Base-by-base conservation (phyloP, 2,113 vertebrate species). In the Halichoerus grypus region DNA sequence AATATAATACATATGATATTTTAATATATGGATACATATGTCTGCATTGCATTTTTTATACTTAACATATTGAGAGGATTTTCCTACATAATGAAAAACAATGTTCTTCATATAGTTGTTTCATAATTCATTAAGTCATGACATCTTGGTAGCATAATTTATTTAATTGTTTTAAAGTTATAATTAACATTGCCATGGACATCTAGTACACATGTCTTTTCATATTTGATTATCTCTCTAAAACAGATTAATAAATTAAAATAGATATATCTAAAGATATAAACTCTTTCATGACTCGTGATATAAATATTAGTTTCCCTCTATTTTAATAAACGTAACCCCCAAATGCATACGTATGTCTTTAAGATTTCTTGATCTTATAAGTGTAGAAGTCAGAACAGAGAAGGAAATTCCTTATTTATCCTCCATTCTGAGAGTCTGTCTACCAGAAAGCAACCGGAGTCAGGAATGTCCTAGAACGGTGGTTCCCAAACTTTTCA, bases 301-400 rank as follows among this genome's bases (percentile, higher is more conserved):
- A 90, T 84, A 31, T 87, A 87, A 88, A 49, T 33, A 84, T 39
- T 33, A 51, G 9, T 94, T 71, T 84, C 14, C 33, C 33, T 95
- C 4, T 85, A 12, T 80, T 96, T 94, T 63, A 92, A 92, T 76
- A 96, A 96, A 71, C 19, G 11, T 57, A 83, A n/a, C 18, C 15
- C 12, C 22, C 15, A 49, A 87, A 63, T 55, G 16, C 14, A 65
- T 46, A 8, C 2, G 63, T n/a, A 7, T 1, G 59, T 83, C 3
- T 80, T 80, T 86, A 82, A 90, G 87, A 71, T 93, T 96, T 95
- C 21, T 67, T 89, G 5, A 86, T 86, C 93, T 85, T 92, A 74
- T 10, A 92, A 88, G 36, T 57, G 39, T 79, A n/a, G 42, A 81
- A 61, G 42, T 89, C n/a, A 87, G 39, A 57, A 36, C 9, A 85